A percentile compares a stretch with the other conserved stretches of the same genome.
Evolutionary conservation across 2,113 vertebrate species (phyloP).

Genomic region (Equus quagga): DNA sequence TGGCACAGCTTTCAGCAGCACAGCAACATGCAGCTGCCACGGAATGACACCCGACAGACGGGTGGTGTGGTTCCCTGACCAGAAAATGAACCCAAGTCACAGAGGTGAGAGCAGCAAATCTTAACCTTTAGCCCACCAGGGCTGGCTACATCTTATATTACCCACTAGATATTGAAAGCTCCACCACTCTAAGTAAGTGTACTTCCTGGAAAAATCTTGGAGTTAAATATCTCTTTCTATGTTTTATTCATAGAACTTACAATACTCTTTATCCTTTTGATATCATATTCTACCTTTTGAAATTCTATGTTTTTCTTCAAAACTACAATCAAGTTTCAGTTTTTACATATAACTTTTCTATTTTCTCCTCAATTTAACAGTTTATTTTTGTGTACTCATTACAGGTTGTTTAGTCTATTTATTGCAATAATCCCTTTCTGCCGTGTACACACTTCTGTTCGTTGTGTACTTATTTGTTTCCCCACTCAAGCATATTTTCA

Average conservation of each 20-base stretch:
- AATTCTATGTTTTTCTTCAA: not conserved
- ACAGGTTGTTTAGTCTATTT: not conserved
- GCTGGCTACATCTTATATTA: not conserved
- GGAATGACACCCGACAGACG: too few species aligned
- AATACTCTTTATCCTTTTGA: not conserved
- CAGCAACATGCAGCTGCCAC: too few species aligned
- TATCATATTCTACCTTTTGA: not conserved
- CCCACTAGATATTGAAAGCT: not conserved
- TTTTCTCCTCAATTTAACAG: not conserved
- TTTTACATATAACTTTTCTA: not conserved
- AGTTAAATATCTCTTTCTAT: conserved; percentile 8
- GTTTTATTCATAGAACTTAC: not conserved
- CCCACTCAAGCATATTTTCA: not conserved
- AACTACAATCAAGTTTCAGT: not conserved
- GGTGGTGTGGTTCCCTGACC: too few species aligned
- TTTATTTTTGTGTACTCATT: not conserved
- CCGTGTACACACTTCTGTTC: not conserved
- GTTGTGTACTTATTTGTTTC: not conserved
- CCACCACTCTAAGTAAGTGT: not conserved
- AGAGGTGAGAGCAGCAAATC: too few species aligned
- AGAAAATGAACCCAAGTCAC: too few species aligned
- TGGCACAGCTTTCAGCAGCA: too few species aligned
- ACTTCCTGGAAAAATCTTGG: not conserved
- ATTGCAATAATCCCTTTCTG: not conserved
- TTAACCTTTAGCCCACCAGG: too few species aligned